A percentile compares a stretch with the other conserved stretches of the same genome.
Evolutionary conservation across 2,113 vertebrate genomes (phyloP).

Genomic region (Prolemur simus): DNA sequence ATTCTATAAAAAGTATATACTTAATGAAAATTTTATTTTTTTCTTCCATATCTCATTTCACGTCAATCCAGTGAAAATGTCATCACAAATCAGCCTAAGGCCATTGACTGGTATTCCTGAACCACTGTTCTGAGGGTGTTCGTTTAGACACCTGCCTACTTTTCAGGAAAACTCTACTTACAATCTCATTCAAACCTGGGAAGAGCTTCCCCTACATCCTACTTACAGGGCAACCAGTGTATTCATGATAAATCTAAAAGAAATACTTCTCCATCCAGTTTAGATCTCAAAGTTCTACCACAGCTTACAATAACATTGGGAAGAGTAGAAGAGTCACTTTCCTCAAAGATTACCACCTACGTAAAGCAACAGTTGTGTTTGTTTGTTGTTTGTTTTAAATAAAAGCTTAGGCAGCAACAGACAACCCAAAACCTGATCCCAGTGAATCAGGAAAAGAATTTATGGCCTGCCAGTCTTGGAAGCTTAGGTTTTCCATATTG

Average conservation of each 20-base stretch:
- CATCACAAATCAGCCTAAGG: not conserved
- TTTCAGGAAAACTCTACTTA: not conserved
- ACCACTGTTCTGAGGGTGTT: not conserved
- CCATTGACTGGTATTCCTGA: not conserved
- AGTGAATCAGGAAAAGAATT: not conserved
- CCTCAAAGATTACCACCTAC: not conserved
- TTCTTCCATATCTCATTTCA: not conserved
- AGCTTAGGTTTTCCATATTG: not conserved
- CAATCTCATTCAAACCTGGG: accelerated
- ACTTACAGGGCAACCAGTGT: not conserved
- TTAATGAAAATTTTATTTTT: not conserved
- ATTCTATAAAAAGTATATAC: not conserved
- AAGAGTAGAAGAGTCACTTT: not conserved
- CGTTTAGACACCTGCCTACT: not conserved
- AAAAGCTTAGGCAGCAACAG: not conserved
- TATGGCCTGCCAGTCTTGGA: not conserved
- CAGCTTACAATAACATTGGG: not conserved
- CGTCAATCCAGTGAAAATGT: not conserved
- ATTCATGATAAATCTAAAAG: not conserved
- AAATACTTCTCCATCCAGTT: not conserved
- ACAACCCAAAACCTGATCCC: not conserved
- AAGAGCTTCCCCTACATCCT: not conserved
- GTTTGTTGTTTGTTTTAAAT: not conserved
- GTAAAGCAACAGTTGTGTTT: not conserved
- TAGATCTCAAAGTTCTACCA: not conserved